A percentile compares a stretch with the other conserved stretches of the same genome.
These are phyloP conservation scores for Vulpes vulpes DNA, from an alignment of 2,113 vertebrate genomes.

Conservation along the genomic window DNA sequence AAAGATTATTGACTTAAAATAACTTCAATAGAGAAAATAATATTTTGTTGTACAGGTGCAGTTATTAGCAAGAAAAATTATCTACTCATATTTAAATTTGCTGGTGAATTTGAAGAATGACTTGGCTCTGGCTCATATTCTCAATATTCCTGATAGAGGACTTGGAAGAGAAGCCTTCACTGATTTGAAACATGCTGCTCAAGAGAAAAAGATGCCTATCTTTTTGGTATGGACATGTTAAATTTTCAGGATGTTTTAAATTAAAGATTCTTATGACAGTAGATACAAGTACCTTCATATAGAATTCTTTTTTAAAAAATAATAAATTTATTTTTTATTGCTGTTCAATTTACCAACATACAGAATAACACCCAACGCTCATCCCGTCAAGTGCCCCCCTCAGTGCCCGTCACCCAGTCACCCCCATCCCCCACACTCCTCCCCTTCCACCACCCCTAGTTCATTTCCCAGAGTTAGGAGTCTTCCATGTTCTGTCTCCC, in stretches of 20 bases:
- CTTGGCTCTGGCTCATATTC: conserved; percentile 91
- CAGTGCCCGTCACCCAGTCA: too few species aligned
- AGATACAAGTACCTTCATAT: not conserved
- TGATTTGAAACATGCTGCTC: conserved; percentile 91
- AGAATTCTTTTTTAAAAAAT: not conserved
- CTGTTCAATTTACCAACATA: too few species aligned
- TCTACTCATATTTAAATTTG: conserved; percentile 94
- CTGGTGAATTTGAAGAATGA: conserved; percentile 96
- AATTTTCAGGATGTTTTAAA: conserved; percentile 46
- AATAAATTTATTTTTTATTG: too few species aligned
- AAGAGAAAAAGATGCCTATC: conserved; percentile 90
- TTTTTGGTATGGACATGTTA: conserved; percentile 91
- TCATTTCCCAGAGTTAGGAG: too few species aligned
- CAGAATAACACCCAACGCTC: too few species aligned
- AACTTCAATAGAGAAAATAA: conserved; percentile 49
- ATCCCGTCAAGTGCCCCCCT: too few species aligned
- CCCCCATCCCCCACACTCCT: too few species aligned
- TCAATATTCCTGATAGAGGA: conserved; percentile 93
- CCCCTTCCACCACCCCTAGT: too few species aligned
- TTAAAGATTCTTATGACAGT: not conserved
- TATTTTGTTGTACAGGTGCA: conserved; percentile 86
- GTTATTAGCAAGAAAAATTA: conserved; percentile 88
- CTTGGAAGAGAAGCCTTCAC: conserved; percentile 94
- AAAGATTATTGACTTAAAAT: conserved; percentile 2
- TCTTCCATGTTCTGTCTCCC: too few species aligned